Evolutionary conservation across 2,797 vertebrate genomes (phyloP).

Genomic region (Lagorchestes hirsutus): DNA sequence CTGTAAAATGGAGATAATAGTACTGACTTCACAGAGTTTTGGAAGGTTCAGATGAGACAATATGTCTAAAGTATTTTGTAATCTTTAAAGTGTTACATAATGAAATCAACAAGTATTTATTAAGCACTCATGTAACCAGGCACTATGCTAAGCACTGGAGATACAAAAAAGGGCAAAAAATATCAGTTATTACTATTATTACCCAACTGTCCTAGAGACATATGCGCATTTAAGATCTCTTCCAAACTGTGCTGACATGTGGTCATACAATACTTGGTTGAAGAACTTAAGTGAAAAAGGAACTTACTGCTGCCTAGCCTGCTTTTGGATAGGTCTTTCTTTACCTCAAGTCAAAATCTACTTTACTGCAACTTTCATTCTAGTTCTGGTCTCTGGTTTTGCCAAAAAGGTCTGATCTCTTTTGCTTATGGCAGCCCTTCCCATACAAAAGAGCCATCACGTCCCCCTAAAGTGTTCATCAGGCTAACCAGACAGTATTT

Average conservation of each 20-base stretch:
- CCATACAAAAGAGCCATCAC: not conserved
- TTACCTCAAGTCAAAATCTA: not conserved
- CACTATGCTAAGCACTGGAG: not conserved
- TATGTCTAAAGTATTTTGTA: not conserved
- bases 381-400: not conserved
- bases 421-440: not conserved
- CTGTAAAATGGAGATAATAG: not conserved
- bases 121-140: not conserved
- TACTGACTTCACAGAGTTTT: not conserved
- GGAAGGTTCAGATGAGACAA: not conserved
- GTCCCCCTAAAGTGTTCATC: not conserved
- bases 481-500: not conserved
- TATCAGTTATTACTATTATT: not conserved
- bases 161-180: not conserved
- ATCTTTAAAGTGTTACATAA: not conserved
- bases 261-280: not conserved
- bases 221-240: not conserved
- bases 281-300: not conserved
- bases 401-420: not conserved
- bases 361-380: not conserved
- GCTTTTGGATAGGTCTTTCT: not conserved
- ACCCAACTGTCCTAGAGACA: not conserved
- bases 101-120: not conserved
- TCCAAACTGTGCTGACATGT: not conserved
- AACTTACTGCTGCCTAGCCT: not conserved